phyloP scores from a whole-genome alignment of 2,888 invertebrate species.

The Spilarctia lutea region DNA sequence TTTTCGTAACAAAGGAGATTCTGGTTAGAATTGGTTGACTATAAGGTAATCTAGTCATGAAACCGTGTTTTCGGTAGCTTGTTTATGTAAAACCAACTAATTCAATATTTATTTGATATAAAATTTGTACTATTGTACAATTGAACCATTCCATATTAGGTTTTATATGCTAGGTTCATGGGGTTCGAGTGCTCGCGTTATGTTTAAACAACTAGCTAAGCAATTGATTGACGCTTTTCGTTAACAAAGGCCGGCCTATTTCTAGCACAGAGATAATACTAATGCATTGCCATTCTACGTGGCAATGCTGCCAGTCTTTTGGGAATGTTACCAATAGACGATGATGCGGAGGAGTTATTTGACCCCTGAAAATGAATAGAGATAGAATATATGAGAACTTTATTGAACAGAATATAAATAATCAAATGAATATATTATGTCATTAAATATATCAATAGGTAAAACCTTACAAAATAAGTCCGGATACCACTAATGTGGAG shows the following conservation, averaged over 20 bases:
- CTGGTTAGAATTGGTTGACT: conserved; percentile 21
- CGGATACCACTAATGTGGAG: background rate
- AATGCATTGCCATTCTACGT: too few species aligned
- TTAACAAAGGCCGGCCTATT: too few species aligned
- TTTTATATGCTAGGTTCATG: background rate
- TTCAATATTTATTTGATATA: background rate
- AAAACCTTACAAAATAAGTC: background rate
- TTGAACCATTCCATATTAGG: background rate
- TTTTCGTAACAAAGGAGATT: conserved; percentile 28
- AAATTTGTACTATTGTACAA: background rate
- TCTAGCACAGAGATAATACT: too few species aligned
- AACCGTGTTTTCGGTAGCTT: background rate
- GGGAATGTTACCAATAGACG: too few species aligned
- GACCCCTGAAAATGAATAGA: too few species aligned
- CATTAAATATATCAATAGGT: background rate
- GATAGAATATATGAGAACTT: background rate
- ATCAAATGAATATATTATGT: background rate
- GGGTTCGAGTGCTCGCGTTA: too few species aligned
- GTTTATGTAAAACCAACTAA: background rate
- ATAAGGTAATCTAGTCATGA: background rate
- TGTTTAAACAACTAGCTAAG: too few species aligned
- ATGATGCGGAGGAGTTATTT: too few species aligned
- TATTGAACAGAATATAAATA: background rate
- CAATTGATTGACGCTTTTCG: too few species aligned
- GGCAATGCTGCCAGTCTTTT: too few species aligned